A percentile compares a stretch with the other conserved stretches of the same genome.
Evolutionary conservation across 2,113 vertebrate species (phyloP).

Genomic region (Pelmatolapia mariae): DNA sequence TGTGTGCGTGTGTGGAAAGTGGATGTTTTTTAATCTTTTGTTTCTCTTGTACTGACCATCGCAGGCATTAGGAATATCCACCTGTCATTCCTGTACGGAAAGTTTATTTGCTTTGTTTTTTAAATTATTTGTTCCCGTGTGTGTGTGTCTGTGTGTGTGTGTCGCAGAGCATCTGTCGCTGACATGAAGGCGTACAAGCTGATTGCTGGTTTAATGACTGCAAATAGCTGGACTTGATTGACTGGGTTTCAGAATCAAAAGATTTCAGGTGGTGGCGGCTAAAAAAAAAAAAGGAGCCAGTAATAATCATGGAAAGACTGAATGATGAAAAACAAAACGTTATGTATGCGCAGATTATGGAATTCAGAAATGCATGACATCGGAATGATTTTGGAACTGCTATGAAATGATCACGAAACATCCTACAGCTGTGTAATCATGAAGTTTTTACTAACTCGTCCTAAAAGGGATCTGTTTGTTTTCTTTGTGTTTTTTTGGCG

Average conservation of each 20-base stretch:
- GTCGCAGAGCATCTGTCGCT: conserved; percentile 54
- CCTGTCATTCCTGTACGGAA: conserved; percentile 17
- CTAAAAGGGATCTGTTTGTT: not conserved
- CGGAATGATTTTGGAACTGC: conserved; percentile 59
- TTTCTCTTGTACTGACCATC: conserved; percentile 23
- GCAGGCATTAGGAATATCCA: conserved; percentile 8
- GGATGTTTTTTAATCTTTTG: not conserved
- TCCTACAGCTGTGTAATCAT: conserved; percentile 30
- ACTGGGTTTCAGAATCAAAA: conserved; percentile 17
- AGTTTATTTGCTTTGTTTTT: not conserved
- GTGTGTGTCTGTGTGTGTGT: not conserved
- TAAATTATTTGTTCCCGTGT: not conserved
- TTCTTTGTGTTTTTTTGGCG: not conserved
- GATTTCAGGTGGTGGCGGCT: not conserved
- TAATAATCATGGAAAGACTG: not conserved
- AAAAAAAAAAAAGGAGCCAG: not conserved
- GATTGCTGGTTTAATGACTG: conserved; percentile 62
- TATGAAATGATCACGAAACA: conserved; percentile 39
- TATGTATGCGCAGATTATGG: conserved; percentile 44
- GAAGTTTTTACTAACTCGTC: conserved; percentile 11
- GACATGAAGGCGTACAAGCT: conserved; percentile 69
- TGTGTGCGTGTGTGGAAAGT: not conserved
- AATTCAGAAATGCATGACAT: conserved; percentile 66
- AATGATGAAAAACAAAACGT: not conserved
- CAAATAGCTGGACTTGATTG: conserved; percentile 60